Base-by-base conservation (phyloP, 2,113 vertebrate genomes). In the Probosciger aterrimus region DNA sequence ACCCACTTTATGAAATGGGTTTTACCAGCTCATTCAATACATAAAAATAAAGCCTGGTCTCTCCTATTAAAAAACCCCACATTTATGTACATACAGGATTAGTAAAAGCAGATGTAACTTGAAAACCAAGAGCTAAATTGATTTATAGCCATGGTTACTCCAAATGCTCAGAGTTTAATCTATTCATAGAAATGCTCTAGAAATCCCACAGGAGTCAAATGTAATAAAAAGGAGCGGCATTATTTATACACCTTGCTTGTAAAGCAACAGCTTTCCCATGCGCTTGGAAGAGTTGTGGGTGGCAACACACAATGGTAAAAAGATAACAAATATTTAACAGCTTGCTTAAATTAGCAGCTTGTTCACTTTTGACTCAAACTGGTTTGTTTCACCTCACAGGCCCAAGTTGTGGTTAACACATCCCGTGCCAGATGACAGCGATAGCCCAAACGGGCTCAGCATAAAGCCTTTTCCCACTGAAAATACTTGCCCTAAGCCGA, bases 41-140 rank as follows among this genome's bases (percentile, higher is more conserved):
- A 7, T 14, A 30, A 18, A 77, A 74, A 93, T 74, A 82, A 76
- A 95, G 49, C 44, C 64, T 44, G 57, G 18, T 43, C 55, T 43
- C 18, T 39, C 59, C 86, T 85, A 14, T 25, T 68, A 18, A 50
- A 41, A 47, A 57, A 14, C 13, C 18, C 55, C 55, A 33, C 55
- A 55, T 55, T 60, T 30, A 6, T 2, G 9, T 74, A 70, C 81
- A 14, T 67, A 31, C 15, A 47, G 77, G 77, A 82, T 96, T 85
- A 93, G 88, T 81, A 84, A 81, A 74, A 95, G 50, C 96, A 96
- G 93, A 96, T 97, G 95, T 67, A 96, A 95, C 97, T 96, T 86
- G 87, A 93, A 97, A 97, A 96, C 92, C 96, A 94, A 91, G 94
- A 96, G 95, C 97, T 93, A 96, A 97, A 96, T 95, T 94, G 96